Base-by-base conservation (phyloP, 1,140 invertebrate genomes). In the Drosophila fuyamai region DNA sequence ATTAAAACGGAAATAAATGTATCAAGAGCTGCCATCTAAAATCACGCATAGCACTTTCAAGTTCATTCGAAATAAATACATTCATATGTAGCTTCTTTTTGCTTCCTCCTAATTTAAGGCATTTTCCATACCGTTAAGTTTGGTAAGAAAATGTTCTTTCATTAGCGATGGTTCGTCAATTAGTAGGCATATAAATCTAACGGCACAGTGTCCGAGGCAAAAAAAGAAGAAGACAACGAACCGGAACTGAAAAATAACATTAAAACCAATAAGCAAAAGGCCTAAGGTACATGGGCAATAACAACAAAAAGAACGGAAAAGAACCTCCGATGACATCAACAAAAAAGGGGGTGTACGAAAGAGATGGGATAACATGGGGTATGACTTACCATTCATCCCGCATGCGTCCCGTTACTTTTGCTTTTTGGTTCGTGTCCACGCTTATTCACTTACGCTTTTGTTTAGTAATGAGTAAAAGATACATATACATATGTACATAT, bases 361-460 rank as follows among this genome's bases (percentile, higher is more conserved):
- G 27, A 32, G 23, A 59, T 29, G 16, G 43, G 18, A 68, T 1
- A 14, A 9, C 13, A 27, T 29, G 14, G 18, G 43, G 29, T 4
- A 23, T 38, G 3, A 29, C 41, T 16, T 35, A 14, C 48, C n/a
- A 16, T 32, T 29, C 12, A 55, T 48, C 73, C 79, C 74, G 73
- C 74, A 77, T 81, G 79, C 73, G 79, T 75, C 71, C 75, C 70
- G 47, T 43, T 63, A 48, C 18, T 43, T 10, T 47, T 32, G 38
- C 29, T 18, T 44, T 51, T 44, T 36, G 82, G 79, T 82, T 79
- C 71, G 79, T 79, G 82, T 86, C 79, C 56, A 53, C 36, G 83
- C 79, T 86, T 83, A 83, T 77, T 86, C 83, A 88, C 84, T 88
- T 89, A 61, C 83, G 80, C 76, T 88, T 88, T 88, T 74, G 44